Percentiles rank a stretch among this genome's conserved stretches.
phyloP scores from a whole-genome alignment of 2,888 invertebrate species.

The Eucera pruinosa region DNA sequence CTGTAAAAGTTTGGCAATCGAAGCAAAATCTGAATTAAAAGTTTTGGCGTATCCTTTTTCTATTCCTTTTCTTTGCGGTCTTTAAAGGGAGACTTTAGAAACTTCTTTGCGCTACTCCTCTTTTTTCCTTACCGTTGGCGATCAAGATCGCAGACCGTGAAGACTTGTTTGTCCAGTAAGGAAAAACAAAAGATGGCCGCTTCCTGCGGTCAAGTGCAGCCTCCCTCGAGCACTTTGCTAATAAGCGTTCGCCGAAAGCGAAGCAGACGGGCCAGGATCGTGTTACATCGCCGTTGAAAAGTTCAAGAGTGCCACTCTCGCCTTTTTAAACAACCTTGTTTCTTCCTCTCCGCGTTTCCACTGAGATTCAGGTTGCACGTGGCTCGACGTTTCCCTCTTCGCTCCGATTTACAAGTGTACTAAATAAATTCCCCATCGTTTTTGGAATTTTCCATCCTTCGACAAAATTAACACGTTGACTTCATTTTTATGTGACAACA shows the following conservation, averaged over 20 bases:
- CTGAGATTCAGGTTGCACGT: conserved; percentile 25
- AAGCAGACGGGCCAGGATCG: conserved; percentile 72
- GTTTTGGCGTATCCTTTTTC: neutral
- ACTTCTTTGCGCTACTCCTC: too few species aligned
- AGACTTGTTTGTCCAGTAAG: conserved; percentile 55
- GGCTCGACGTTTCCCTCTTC: conserved; percentile 2
- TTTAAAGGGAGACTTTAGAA: too few species aligned
- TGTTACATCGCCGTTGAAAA: conserved; percentile 67
- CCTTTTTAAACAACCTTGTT: conserved; percentile 63
- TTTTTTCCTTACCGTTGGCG: neutral
- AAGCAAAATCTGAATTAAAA: neutral
- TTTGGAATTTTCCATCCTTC: too few species aligned
- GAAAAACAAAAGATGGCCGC: conserved; percentile 58
- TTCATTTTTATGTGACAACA: too few species aligned
- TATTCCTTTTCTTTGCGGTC: neutral
- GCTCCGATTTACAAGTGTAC: conserved; percentile 10
- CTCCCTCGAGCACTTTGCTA: conserved; percentile 75
- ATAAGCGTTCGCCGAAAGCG: conserved; percentile 72
- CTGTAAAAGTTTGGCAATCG: too few species aligned
- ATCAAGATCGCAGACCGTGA: neutral
- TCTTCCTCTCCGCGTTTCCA: conserved; percentile 22
- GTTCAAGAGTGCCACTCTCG: conserved; percentile 53
- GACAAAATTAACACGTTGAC: too few species aligned
- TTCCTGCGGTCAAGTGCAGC: conserved; percentile 78
- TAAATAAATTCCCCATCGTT: neutral